These are phyloP conservation scores for Diarsia rubi DNA, from an alignment of 2,888 invertebrate genomes.

Conservation along the genomic window DNA sequence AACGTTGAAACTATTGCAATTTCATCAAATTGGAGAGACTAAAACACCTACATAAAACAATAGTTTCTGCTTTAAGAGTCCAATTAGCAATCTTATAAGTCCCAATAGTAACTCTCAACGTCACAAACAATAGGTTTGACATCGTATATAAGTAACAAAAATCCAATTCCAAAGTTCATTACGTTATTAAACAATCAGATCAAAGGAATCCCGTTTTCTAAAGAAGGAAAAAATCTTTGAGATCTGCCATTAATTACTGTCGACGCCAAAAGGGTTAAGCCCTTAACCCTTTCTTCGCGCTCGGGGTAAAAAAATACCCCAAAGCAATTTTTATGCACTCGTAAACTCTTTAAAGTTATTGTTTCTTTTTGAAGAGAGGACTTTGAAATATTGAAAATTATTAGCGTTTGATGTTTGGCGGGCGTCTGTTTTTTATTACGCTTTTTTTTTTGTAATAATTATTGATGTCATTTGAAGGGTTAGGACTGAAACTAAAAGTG, in stretches of 20 bases:
- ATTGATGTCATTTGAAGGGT: slow-evolving; percentile 60
- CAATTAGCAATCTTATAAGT: neutral
- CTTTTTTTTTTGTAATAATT: slow-evolving; percentile 47
- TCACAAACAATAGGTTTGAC: slow-evolving; percentile 10
- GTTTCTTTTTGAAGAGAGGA: slow-evolving; percentile 85
- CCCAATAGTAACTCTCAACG: neutral
- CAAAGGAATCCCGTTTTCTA: slow-evolving; percentile 78
- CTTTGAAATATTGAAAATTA: slow-evolving; percentile 88
- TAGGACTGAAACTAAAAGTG: slow-evolving; percentile 40
- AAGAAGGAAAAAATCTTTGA: slow-evolving; percentile 77
- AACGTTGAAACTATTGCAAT: neutral
- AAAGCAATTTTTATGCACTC: slow-evolving; percentile 84
- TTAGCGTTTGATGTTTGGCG: slow-evolving; percentile 85
- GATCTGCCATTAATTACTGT: slow-evolving; percentile 86
- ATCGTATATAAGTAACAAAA: neutral
- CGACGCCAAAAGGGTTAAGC: slow-evolving; percentile 84
- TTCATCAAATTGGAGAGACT: neutral
- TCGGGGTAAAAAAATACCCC: slow-evolving; percentile 79
- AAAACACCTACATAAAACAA: too few relatives aligned
- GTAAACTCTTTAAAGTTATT: slow-evolving; percentile 87
- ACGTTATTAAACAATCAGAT: slow-evolving; percentile 78
- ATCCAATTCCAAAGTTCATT: slow-evolving; percentile 66
- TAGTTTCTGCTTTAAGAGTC: too few relatives aligned
- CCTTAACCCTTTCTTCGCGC: slow-evolving; percentile 82
- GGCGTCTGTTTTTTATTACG: slow-evolving; percentile 62